These are phyloP conservation scores for Cassiopea xamachana DNA, from an alignment of 30 jellyfish, hydroid and myxozoan species.

Conservation along the genomic window DNA sequence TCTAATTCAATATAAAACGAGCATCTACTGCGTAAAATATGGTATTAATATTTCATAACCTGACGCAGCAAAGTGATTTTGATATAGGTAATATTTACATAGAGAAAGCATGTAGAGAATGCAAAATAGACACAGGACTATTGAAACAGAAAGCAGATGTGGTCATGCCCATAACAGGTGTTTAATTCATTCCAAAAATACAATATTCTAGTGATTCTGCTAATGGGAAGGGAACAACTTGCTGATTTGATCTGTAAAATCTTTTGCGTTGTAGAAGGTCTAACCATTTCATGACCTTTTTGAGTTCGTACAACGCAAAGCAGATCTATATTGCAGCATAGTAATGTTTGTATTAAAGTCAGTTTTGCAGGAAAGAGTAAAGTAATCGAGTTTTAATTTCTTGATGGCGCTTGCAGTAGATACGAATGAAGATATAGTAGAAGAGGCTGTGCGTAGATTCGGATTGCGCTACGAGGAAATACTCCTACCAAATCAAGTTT, in stretches of 20 bases:
- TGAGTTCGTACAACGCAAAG: not conserved
- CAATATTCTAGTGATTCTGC: not conserved
- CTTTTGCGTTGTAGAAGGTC: not conserved
- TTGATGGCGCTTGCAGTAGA: not conserved
- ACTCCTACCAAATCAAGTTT: conserved; percentile 31
- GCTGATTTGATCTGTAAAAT: not conserved
- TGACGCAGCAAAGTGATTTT: not conserved
- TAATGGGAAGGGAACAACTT: not conserved
- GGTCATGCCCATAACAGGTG: not conserved
- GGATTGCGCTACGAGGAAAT: conserved; percentile 52
- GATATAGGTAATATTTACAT: not conserved
- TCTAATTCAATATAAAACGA: conserved; percentile 8
- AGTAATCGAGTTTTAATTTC: not conserved
- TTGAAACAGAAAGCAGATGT: not conserved
- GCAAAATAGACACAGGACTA: not conserved
- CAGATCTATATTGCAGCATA: not conserved
- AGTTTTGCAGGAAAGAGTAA: too few relatives aligned
- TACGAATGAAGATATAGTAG: conserved; percentile 12
- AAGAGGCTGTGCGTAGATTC: conserved; percentile 57
- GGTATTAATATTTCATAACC: not conserved
- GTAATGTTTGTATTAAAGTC: not conserved
- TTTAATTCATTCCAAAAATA: not conserved
- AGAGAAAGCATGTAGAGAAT: not conserved
- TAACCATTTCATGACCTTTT: not conserved
- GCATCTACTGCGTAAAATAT: not conserved